Percentiles rank a stretch among this genome's conserved stretches.
Evolutionary conservation across 2,797 vertebrate genomes (phyloP).

Genomic region (Acanthiza pusilla): DNA sequence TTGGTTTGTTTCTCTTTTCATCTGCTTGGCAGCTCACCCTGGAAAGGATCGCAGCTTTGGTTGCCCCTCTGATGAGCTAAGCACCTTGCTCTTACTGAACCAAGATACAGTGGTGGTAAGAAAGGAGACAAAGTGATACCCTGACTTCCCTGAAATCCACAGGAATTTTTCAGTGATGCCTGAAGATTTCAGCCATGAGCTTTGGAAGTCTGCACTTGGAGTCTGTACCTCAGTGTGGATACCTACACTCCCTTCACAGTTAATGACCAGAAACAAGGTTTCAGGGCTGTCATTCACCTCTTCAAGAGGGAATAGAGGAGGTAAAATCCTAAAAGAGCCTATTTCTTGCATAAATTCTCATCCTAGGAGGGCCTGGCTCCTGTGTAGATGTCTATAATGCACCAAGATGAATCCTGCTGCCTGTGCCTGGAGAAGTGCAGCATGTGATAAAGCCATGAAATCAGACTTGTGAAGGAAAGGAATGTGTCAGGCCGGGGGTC

Average conservation of each 20-base stretch:
- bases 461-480: neutral
- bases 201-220: neutral
- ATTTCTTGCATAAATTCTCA: neutral
- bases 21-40: neutral
- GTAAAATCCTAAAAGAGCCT: neutral
- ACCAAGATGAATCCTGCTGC: neutral
- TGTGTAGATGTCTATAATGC: neutral
- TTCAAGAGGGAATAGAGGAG: neutral
- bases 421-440: neutral
- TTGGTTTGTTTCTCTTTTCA: neutral
- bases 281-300: neutral
- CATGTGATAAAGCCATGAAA: neutral
- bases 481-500: neutral
- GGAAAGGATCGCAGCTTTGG: accelerated
- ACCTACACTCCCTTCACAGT: neutral
- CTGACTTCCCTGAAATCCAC: neutral
- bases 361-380: neutral
- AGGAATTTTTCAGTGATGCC: neutral
- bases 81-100: neutral
- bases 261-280: neutral
- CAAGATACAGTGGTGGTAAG: neutral
- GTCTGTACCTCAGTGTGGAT: neutral
- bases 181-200: neutral
- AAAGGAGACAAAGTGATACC: neutral
- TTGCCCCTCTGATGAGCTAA: neutral